Percentiles rank a stretch among this genome's conserved stretches.
Evolutionary conservation across 2,888 invertebrate species (phyloP).

Genomic region (Lapara coniferarum): DNA sequence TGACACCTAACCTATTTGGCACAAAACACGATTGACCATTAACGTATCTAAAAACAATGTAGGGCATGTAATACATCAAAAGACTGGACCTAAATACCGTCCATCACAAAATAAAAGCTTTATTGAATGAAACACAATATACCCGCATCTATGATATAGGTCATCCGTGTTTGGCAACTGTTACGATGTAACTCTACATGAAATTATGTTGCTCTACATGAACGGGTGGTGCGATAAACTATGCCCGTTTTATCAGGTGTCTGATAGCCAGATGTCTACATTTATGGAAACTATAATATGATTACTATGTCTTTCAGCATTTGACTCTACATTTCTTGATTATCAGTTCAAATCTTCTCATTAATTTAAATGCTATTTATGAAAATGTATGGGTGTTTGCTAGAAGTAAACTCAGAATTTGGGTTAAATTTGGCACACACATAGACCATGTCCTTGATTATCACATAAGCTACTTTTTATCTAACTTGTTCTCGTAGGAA

Average conservation of each 20-base stretch:
- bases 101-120: conserved; percentile 3
- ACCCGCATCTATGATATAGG: conserved; percentile 17
- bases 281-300: background rate
- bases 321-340: background rate
- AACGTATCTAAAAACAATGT: background rate
- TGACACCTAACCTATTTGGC: background rate
- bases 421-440: too few species aligned
- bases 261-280: conserved; percentile 3
- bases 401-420: too few species aligned
- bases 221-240: background rate
- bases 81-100: background rate
- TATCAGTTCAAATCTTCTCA: too few species aligned
- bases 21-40: background rate
- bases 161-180: conserved; percentile 15
- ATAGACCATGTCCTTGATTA: too few species aligned
- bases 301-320: background rate
- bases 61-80: background rate
- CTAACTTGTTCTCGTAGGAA: too few species aligned
- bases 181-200: conserved; percentile 21
- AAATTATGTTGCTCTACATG: conserved; percentile 19
- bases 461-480: too few species aligned
- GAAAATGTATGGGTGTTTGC: too few species aligned
- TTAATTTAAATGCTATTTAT: too few species aligned
- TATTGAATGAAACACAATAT: conserved; percentile 18
- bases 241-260: conserved; percentile 11